These are phyloP conservation scores for Ormyrus nitidulus DNA, from an alignment of 2,888 invertebrate species.

Conservation along the genomic window DNA sequence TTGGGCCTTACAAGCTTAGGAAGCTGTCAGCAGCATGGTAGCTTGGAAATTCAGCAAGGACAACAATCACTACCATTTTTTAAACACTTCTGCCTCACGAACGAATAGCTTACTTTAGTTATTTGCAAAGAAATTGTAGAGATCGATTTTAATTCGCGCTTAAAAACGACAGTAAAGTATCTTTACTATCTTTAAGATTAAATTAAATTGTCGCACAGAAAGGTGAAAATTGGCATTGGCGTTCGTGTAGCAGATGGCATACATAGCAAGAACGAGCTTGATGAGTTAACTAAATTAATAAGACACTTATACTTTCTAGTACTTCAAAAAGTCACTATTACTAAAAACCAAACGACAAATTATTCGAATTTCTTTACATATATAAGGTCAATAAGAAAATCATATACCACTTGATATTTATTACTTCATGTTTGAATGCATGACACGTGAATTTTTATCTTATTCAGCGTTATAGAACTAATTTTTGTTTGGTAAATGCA, in stretches of 20 bases:
- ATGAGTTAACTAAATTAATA: neutral
- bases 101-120: neutral
- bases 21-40: slow-evolving; percentile 66
- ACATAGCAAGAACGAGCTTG: neutral
- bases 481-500: neutral
- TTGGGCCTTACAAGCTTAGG: slow-evolving; percentile 59
- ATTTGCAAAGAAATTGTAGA: neutral
- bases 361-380: slow-evolving; percentile 12
- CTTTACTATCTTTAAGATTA: too few species aligned
- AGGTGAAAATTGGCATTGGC: neutral
- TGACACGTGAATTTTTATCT: slow-evolving; percentile 32
- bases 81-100: slow-evolving; percentile 17
- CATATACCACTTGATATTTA: slow-evolving; percentile 7
- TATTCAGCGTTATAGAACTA: neutral
- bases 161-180: too few species aligned
- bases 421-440: slow-evolving; percentile 26
- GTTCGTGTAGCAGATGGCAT: slow-evolving; percentile 1
- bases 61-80: slow-evolving; percentile 39
- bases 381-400: neutral
- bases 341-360: neutral
- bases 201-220: too few species aligned
- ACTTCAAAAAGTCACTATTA: neutral
- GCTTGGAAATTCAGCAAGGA: slow-evolving; percentile 54
- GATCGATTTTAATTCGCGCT: too few species aligned
- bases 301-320: neutral